Evolutionary conservation across 2,797 vertebrate genomes (phyloP), one percentile per base, ranked within the genome.

Genomic region (Alca torda): DNA sequence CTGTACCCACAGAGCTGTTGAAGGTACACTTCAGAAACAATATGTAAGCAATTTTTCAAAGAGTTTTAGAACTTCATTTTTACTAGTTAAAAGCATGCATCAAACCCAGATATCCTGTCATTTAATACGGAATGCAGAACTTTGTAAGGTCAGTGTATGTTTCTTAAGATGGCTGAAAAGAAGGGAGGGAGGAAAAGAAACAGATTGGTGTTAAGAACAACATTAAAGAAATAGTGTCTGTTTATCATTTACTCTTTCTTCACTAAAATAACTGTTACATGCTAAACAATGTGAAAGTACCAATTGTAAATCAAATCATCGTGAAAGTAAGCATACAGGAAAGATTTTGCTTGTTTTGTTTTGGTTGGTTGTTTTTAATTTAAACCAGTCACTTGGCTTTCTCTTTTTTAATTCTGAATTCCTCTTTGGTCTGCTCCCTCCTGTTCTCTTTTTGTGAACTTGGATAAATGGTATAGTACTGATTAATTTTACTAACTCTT

Each of bases 31-130:
- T 96, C 86, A 39, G 78, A 67, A 69, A 81, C 23, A 11, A 84
- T 77, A 76, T 21, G 59, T 90, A 95, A 96, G 92, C 74, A 90
- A 90, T 77, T 87, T 81, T 18, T 19, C 37, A 87, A 93, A 93
- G 95, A 93, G 41, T 33, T 65, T 41, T 41, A 74, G 24, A 79
- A 56, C 68, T 73, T 86, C 35, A 61, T 84, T 94, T 95, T 93
- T 87, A 94, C 68, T 28, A 73, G 19, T 26, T 19, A 69, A 77
- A 5, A 73, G 8, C 2, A 1, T 37, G 46, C 45, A 78, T 43
- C 30, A 74, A 75, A 78, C 25, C 12, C 63, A 56, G 48, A 33
- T 25, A 31, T 13, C 11, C 59, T 63, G 30, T 67, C 10, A n/a
- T 11, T 75, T 11, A 11, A 20, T 10, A 30, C 4, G 16, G 21